Conservation (phyloP, 2,888 invertebrate species). For the Drosophila mulleri region DNA sequence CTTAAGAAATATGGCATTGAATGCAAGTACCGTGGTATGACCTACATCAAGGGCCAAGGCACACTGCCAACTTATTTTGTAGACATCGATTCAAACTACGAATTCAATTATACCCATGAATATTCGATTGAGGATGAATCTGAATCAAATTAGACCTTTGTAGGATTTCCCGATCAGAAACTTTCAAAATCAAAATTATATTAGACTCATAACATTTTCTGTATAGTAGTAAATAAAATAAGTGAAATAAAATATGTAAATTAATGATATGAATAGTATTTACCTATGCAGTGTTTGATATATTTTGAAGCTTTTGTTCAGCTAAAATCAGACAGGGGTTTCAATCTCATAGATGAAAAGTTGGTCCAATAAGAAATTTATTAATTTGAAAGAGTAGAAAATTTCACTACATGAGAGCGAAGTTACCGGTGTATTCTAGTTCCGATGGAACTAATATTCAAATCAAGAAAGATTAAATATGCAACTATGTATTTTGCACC, state of each 20-base stretch:
- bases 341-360: too few relatives aligned
- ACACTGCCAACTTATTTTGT: constrained; percentile 91
- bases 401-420: too few relatives aligned
- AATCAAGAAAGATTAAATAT: too few relatives aligned
- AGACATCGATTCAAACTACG: constrained; percentile 87
- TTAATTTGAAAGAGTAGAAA: too few relatives aligned
- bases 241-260: background rate
- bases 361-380: too few relatives aligned
- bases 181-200: background rate
- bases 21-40: constrained; percentile 89
- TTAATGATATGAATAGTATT: background rate
- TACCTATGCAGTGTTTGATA: background rate
- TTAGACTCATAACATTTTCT: background rate
- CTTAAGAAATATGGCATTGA: constrained; percentile 88
- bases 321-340: background rate
- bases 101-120: constrained; percentile 50
- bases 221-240: background rate
- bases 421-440: too few relatives aligned
- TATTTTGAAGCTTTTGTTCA: background rate
- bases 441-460: too few relatives aligned
- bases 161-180: background rate
- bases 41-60: constrained; percentile 89
- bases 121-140: background rate
- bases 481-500: too few relatives aligned
- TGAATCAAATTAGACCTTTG: background rate